These are phyloP conservation scores for Pterocles gutturalis DNA, from an alignment of 2,113 vertebrate species.

Conservation along the genomic window DNA sequence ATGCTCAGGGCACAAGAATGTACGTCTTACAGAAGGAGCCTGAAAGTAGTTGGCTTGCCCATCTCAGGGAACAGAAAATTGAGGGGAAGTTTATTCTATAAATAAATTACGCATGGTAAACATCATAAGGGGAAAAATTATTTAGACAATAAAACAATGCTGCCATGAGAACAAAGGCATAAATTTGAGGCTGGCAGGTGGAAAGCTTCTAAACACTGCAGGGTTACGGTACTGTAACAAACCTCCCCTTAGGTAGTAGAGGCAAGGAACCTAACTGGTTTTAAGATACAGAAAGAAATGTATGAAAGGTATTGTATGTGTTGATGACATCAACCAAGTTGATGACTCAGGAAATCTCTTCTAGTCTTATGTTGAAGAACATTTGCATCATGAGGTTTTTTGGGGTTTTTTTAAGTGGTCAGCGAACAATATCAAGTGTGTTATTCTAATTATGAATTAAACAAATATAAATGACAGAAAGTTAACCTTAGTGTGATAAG, in stretches of 20 bases:
- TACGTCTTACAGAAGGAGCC: not conserved
- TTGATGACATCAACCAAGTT: not conserved
- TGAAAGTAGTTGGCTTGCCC: not conserved
- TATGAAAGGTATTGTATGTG: not conserved
- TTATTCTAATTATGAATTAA: slow-evolving; percentile 36
- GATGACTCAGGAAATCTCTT: not conserved
- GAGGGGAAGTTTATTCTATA: not conserved
- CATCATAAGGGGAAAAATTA: not conserved
- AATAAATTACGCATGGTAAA: not conserved
- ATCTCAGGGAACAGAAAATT: not conserved
- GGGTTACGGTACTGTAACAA: not conserved
- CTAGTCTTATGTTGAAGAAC: not conserved
- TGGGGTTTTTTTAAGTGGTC: not conserved
- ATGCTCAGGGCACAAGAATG: not conserved
- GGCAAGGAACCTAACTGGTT: not conserved
- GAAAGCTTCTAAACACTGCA: not conserved
- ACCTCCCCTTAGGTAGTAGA: not conserved
- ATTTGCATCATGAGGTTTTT: not conserved
- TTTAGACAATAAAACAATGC: not conserved
- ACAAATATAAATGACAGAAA: not conserved
- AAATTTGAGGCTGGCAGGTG: not conserved
- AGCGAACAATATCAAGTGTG: not conserved
- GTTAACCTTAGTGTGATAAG: slow-evolving; percentile 1
- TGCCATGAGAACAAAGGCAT: not conserved
- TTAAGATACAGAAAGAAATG: not conserved